Conservation (phyloP, 2,888 invertebrate species). For the Lycaena phlaeas region DNA sequence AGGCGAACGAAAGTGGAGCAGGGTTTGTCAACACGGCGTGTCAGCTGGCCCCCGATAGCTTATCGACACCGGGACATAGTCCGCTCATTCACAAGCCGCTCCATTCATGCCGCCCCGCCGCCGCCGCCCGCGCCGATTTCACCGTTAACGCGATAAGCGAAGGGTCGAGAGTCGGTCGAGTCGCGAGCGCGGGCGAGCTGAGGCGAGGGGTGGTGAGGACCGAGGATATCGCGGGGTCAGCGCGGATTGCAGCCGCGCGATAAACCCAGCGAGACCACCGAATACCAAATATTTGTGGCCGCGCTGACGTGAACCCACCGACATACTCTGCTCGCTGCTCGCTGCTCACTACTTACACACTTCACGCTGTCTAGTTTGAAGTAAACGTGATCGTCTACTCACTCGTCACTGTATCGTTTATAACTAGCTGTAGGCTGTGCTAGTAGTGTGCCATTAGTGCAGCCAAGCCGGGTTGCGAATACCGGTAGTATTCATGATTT, state of each 20-base stretch:
- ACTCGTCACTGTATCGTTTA: too few relatives aligned
- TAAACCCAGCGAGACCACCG: conserved; percentile 52
- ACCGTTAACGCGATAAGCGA: conserved; percentile 33
- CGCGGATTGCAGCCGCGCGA: conserved; percentile 69
- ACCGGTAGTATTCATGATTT: too few relatives aligned
- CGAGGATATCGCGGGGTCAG: conserved; percentile 71
- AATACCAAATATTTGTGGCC: conserved; percentile 23
- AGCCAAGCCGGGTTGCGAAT: too few relatives aligned
- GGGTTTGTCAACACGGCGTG: conserved; percentile 68
- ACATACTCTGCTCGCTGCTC: neutral
- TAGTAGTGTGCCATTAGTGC: too few relatives aligned
- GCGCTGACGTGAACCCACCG: too few relatives aligned
- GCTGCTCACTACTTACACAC: too few relatives aligned
- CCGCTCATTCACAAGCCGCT: conserved; percentile 69
- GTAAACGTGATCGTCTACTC: too few relatives aligned
- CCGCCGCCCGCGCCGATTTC: conserved; percentile 30
- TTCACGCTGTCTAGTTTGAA: too few relatives aligned
- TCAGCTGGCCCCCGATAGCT: conserved; percentile 71
- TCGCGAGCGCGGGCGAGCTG: conserved; percentile 17
- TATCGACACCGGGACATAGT: conserved; percentile 68
- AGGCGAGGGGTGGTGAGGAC: conserved; percentile 53
- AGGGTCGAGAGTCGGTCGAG: conserved; percentile 38
- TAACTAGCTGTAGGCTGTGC: too few relatives aligned
- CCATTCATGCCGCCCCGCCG: conserved; percentile 61
- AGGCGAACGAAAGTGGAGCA: conserved; percentile 62